Percentiles rank a stretch among this genome's conserved stretches.
phyloP scores from a whole-genome alignment of 2,797 vertebrate species.

The Alcedo quadribrachys region DNA sequence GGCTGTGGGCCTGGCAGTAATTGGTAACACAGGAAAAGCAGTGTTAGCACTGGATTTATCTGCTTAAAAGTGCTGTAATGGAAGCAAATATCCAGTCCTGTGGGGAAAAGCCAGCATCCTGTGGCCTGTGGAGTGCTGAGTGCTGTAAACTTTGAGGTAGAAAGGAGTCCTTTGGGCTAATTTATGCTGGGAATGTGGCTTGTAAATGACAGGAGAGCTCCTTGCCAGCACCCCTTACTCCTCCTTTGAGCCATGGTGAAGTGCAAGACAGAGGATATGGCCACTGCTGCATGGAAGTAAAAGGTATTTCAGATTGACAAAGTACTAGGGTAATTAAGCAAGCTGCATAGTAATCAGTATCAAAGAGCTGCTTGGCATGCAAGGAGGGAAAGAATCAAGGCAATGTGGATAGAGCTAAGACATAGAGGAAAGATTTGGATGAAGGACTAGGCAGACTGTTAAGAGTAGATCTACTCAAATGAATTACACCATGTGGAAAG shows the following conservation, averaged over 20 bases:
- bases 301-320: background rate
- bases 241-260: rapidly evolving
- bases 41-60: background rate
- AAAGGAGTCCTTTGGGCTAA: background rate
- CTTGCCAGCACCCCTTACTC: background rate
- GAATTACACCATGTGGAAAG: conserved; percentile 6
- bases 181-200: background rate
- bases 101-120: background rate
- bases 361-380: background rate
- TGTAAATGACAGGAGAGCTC: background rate
- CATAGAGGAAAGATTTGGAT: background rate
- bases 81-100: background rate
- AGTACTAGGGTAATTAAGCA: background rate
- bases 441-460: background rate
- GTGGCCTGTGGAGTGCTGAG: background rate
- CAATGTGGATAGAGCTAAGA: background rate
- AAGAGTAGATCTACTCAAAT: background rate
- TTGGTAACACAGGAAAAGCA: background rate
- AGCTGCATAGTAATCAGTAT: background rate
- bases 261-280: background rate
- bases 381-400: background rate
- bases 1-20: background rate
- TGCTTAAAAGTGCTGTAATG: background rate
- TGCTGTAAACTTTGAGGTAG: background rate
- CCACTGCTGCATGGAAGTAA: background rate